phyloP scores from a whole-genome alignment of 2,113 vertebrate species.

The Coreoperca whiteheadi region DNA sequence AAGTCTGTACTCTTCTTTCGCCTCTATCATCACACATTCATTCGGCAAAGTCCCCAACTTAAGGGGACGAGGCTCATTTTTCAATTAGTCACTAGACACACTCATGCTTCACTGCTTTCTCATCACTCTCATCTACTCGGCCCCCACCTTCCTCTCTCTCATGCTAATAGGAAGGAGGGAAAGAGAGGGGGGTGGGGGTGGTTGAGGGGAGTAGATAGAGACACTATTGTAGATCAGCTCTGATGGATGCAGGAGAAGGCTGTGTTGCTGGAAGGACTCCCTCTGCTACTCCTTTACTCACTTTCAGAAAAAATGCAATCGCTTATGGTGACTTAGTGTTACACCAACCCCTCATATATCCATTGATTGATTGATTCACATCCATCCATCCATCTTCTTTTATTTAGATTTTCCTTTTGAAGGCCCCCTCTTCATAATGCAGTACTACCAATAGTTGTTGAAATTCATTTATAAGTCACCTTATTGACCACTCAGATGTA shows the following conservation, averaged over 20 bases:
- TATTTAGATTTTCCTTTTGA: neutral
- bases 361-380: neutral
- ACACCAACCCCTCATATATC: neutral
- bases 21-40: slow-evolving; percentile 38
- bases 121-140: slow-evolving; percentile 56
- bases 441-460: neutral
- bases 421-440: neutral
- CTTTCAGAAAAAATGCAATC: neutral
- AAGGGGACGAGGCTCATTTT: slow-evolving; percentile 53
- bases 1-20: slow-evolving; percentile 6
- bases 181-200: neutral
- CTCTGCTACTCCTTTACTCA: slow-evolving; percentile 22
- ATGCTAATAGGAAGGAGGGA: slow-evolving; percentile 36
- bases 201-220: slow-evolving; percentile 27
- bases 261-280: slow-evolving; percentile 22
- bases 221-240: slow-evolving; percentile 56
- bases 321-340: neutral
- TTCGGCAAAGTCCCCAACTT: slow-evolving; percentile 41
- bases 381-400: too few relatives aligned
- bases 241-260: slow-evolving; percentile 37
- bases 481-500: neutral
- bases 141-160: slow-evolving; percentile 26
- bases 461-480: neutral
- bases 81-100: slow-evolving; percentile 64
- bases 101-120: slow-evolving; percentile 53